phyloP scores from a whole-genome alignment of 2,113 vertebrate species.

The Alethe castanea region DNA sequence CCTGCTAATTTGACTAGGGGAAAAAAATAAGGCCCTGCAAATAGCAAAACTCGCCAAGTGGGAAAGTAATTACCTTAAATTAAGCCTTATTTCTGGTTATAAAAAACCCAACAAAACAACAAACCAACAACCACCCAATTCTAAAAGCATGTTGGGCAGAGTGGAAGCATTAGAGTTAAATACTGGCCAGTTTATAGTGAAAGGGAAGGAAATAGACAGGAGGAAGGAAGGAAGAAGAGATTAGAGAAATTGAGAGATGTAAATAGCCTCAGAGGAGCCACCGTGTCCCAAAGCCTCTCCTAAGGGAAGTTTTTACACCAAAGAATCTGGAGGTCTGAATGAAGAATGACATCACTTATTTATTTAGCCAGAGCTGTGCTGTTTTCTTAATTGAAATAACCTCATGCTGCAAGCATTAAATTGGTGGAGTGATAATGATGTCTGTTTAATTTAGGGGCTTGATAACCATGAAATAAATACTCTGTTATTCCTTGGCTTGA shows the following conservation, averaged over 20 bases:
- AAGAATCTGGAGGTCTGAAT: conserved; percentile 70
- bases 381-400: conserved; percentile 75
- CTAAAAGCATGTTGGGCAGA: conserved; percentile 19
- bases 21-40: conserved; percentile 65
- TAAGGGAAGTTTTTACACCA: conserved; percentile 56
- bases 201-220: conserved; percentile 63
- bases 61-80: conserved; percentile 76
- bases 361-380: conserved; percentile 67
- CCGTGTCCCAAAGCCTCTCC: conserved; percentile 68
- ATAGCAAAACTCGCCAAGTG: conserved; percentile 59
- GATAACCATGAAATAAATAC: conserved; percentile 54
- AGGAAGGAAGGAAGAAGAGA: conserved; percentile 74
- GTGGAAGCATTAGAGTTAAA: conserved; percentile 52
- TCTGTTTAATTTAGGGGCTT: conserved; percentile 55
- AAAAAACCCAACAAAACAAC: conserved; percentile 25
- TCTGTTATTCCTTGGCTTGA: not conserved
- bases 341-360: conserved; percentile 75
- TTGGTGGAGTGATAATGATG: conserved; percentile 59
- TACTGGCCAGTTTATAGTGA: not conserved
- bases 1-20: conserved; percentile 56
- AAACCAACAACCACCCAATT: conserved; percentile 12
- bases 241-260: conserved; percentile 70
- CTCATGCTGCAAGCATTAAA: conserved; percentile 54
- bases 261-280: conserved; percentile 78
- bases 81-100: conserved; percentile 74